Evolutionary conservation across 2,888 invertebrate species (phyloP).

Genomic region (Dinocampus coccinellae): DNA sequence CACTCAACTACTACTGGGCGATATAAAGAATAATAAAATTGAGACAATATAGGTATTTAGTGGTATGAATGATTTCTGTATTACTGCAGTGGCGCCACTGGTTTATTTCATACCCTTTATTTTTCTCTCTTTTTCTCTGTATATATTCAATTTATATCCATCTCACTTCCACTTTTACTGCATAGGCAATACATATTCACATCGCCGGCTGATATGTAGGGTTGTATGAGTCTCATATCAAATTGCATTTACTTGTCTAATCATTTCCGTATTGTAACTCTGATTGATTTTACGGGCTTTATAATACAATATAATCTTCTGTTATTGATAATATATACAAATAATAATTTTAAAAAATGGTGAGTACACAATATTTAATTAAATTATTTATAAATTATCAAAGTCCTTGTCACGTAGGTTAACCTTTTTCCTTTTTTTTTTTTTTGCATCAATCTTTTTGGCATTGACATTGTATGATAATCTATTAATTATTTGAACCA

Average conservation of each 20-base stretch:
- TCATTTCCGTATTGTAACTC: conserved; percentile 50
- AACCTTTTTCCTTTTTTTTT: background rate
- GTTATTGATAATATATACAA: background rate
- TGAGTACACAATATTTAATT: conserved; percentile 10
- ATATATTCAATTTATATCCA: conserved; percentile 23
- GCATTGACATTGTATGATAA: conserved; percentile 2
- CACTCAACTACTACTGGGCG: background rate
- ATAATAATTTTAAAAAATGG: conserved; percentile 7
- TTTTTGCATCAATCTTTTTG: background rate
- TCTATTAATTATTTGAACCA: background rate
- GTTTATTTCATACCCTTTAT: background rate
- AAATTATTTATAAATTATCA: background rate
- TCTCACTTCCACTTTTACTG: conserved; percentile 9
- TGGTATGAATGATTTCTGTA: conserved; percentile 9
- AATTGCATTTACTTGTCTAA: conserved; percentile 55
- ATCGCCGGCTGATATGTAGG: background rate
- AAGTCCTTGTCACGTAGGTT: background rate
- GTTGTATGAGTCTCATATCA: conserved; percentile 50
- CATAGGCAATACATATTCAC: conserved; percentile 11
- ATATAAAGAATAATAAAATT: background rate
- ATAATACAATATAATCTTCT: background rate
- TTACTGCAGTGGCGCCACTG: conserved; percentile 18
- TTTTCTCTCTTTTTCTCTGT: conserved; percentile 27
- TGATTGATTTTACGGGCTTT: conserved; percentile 54
- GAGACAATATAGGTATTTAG: conserved; percentile 4